Base-by-base conservation (phyloP, 2,113 vertebrate genomes). In the Spermophilus dauricus region DNA sequence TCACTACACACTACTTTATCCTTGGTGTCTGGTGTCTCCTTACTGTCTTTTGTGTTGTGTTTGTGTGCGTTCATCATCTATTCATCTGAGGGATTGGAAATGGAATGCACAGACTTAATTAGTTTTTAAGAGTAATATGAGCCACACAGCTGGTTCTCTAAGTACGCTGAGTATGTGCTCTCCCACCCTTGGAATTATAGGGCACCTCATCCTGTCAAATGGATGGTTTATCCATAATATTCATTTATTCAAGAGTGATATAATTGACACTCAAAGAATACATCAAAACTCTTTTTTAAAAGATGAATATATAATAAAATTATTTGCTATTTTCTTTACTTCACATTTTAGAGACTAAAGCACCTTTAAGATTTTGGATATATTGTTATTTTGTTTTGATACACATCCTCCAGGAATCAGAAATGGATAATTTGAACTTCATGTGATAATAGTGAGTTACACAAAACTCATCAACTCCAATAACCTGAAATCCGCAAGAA, bases 141-240 rank as follows among this genome's bases (percentile, higher is more conserved):
- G 81, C 77, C n/a, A n/a, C 10, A 24, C 89, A 97, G 86, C 80
- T 95, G 91, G 92, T 89, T 88, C 81, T 63, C 78, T 70, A 45
- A 87, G 48, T 30, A 76, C 28, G 39, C n/a, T 56, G 32, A 65
- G 26, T 14, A 0, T 8, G 30, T 32, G 12, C 51, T 94, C 73
- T 53, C 78, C 81, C 12, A 94, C 26, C 10, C 61, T 42, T 45
- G 77, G 78, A 94, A 86, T 76, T 65, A 76, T 65, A 39, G 67
- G 61, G 61, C 34, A 83, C 34, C 51, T 51, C 48, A 61, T 67
- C 37, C 94, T 77, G n/a, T 78, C 83, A 86, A 42, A 86, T 5
- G 37, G 28, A 70, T 7, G 37, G 39, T 87, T 85, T 82, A 69
- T 83, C 75, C 90, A 30, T 39, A 72, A 70, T 28, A 61, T 39